Conservation (phyloP, 2,888 invertebrate species). For the Tetranychus piercei region DNA sequence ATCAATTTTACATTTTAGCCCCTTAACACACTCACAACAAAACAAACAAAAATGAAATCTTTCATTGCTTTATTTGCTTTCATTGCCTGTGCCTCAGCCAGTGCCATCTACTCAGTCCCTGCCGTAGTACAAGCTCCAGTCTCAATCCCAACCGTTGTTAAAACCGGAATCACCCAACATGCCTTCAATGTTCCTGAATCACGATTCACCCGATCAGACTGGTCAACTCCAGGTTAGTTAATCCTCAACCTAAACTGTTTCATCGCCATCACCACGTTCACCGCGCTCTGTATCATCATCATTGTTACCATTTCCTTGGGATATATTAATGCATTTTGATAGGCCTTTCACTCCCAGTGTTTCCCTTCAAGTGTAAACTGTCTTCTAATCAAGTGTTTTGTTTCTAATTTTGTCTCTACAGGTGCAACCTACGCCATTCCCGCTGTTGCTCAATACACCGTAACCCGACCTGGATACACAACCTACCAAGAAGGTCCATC, state of each 20-base stretch:
- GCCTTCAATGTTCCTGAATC: slow-evolving; percentile 11
- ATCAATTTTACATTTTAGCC: not conserved
- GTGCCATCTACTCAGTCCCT: not conserved
- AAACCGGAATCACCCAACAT: slow-evolving; percentile 7
- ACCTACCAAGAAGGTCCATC: slow-evolving; percentile 7
- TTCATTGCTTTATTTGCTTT: slow-evolving; percentile 3
- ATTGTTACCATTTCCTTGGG: not conserved
- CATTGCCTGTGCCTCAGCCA: slow-evolving; percentile 5
- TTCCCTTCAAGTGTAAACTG: not conserved
- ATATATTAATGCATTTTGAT: too few species aligned
- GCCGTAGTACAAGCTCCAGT: not conserved
- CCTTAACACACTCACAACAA: too few species aligned
- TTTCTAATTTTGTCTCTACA: not conserved
- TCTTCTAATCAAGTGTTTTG: not conserved
- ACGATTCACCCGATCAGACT: slow-evolving; percentile 17
- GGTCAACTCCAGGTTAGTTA: slow-evolving; percentile 9
- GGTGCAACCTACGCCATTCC: slow-evolving; percentile 11
- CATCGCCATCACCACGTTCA: not conserved
- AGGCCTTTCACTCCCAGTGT: not conserved
- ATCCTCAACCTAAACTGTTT: not conserved
- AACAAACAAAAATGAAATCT: slow-evolving; percentile 5
- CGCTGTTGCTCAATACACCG: not conserved
- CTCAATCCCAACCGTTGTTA: slow-evolving; percentile 5
- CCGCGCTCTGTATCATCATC: not conserved
- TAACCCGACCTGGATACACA: slow-evolving; percentile 16